Base-by-base conservation (phyloP, 2,113 vertebrate genomes). In the Pseudolaguvia tuberculata region DNA sequence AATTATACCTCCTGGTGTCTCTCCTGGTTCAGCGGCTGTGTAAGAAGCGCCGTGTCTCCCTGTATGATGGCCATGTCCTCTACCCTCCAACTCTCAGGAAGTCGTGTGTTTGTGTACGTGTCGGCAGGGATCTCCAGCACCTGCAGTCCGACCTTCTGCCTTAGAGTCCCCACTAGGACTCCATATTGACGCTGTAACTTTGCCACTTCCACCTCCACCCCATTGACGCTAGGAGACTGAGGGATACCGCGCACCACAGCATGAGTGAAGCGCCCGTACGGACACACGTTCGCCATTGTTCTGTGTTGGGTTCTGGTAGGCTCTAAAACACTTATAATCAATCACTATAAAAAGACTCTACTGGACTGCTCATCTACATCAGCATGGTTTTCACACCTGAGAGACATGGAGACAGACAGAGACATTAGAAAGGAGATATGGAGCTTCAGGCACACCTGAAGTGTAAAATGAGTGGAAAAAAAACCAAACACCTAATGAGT, bases 91-190 rank as follows among this genome's bases (percentile, higher is more conserved):
- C 93, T 93, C 77, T 91, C 87, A 0, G 94, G 94, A 75, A 95
- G 88, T 17, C 87, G 86, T 0, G 93, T 86, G 75, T 93, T 91
- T 0, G 94, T 84, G n/a, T 88, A 87, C 0, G 93, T 86, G 73
- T 93, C 91, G 0, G 94, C 84, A 6, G 92, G 92, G 85, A 96
- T 90, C 86, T 94, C 94, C 4, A 96, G 89, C 55, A 96, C 89
- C 90, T 96, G 94, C 63, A 96, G 90, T n/a, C 94, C 94, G 72
- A 95, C 86, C 78, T 94, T 94, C 87, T 96, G 94, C 78, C 94
- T 91, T 84, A 96, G 86, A 42, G 94, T 93, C 29, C 94, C 94
- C 0, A 91, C 92, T 77, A 94, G 85, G 29, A 95, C 94, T 0
- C 94, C 94, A 4, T 93, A 93, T 85, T 96, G 94, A 31, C 94